Percentiles rank a stretch among this genome's conserved stretches.
phyloP scores from a whole-genome alignment of 1,140 invertebrate genomes.

The Halesus radiatus region DNA sequence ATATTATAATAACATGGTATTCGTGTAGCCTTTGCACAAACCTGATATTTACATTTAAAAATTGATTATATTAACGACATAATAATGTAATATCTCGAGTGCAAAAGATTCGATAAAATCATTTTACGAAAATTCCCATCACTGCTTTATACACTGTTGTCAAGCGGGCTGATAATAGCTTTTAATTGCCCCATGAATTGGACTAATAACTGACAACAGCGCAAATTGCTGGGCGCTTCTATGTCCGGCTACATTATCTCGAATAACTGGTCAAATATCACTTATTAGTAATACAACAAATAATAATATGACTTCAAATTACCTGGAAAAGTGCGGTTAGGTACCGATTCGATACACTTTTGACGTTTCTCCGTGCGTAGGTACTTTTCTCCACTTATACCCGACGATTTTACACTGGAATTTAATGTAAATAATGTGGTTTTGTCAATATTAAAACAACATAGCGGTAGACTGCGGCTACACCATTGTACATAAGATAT shows the following conservation, averaged over 20 bases:
- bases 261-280: neutral
- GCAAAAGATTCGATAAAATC: no score
- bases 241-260: neutral
- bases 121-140: no score
- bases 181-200: neutral
- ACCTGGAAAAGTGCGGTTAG: neutral
- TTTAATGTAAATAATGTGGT: neutral
- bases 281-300: neutral
- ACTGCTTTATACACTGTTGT: neutral
- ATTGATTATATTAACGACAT: no score
- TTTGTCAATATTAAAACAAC: slow-evolving; percentile 2
- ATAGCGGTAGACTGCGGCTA: neutral
- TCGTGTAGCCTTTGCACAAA: no score
- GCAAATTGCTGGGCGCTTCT: neutral
- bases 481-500: neutral
- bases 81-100: no score
- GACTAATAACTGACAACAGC: neutral
- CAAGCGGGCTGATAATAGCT: neutral
- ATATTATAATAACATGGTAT: no score
- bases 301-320: neutral
- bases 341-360: neutral
- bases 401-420: neutral
- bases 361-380: neutral
- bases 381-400: neutral
- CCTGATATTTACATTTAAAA: no score